Percentiles rank a stretch among this genome's conserved stretches.
Evolutionary conservation across 2,888 invertebrate genomes (phyloP).

Genomic region (Villa cingulata): DNA sequence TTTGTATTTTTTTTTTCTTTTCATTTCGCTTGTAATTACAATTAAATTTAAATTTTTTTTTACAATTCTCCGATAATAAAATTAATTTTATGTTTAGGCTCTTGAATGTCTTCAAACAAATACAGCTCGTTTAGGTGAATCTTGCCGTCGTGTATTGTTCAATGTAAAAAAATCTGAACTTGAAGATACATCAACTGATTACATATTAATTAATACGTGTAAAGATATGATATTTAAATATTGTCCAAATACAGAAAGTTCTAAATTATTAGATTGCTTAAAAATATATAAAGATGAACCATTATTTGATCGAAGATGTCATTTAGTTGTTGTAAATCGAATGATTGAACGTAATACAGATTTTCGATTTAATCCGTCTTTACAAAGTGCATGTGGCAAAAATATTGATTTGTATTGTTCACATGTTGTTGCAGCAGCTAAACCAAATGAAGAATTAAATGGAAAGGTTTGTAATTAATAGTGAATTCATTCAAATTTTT

Average conservation of each 20-base stretch:
- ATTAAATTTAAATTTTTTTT: conserved; percentile 20
- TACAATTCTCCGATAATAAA: too few relatives aligned
- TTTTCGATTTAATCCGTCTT: conserved; percentile 73
- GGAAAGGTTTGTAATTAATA: conserved; percentile 44
- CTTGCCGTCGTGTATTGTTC: conserved; percentile 71
- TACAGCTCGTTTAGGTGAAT: conserved; percentile 47
- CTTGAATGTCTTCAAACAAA: conserved; percentile 64
- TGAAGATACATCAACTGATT: conserved; percentile 76
- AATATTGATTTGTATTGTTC: conserved; percentile 68
- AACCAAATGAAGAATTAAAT: conserved; percentile 59
- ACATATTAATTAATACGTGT: conserved; percentile 69
- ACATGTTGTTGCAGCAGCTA: conserved; percentile 40
- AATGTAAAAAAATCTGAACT: conserved; percentile 74
- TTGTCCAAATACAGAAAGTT: conserved; percentile 58
- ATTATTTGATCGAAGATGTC: conserved; percentile 71
- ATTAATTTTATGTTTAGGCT: too few relatives aligned
- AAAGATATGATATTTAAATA: conserved; percentile 74
- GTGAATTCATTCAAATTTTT: too few relatives aligned
- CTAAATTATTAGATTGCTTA: conserved; percentile 61
- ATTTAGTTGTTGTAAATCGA: conserved; percentile 68
- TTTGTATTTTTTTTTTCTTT: too few relatives aligned
- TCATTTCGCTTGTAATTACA: too few relatives aligned
- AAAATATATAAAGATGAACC: conserved; percentile 63
- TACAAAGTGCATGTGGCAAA: conserved; percentile 64
- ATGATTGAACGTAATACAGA: conserved; percentile 85